Evolutionary conservation across 2,888 invertebrate species (phyloP).

Genomic region (Lacanobia oleracea): DNA sequence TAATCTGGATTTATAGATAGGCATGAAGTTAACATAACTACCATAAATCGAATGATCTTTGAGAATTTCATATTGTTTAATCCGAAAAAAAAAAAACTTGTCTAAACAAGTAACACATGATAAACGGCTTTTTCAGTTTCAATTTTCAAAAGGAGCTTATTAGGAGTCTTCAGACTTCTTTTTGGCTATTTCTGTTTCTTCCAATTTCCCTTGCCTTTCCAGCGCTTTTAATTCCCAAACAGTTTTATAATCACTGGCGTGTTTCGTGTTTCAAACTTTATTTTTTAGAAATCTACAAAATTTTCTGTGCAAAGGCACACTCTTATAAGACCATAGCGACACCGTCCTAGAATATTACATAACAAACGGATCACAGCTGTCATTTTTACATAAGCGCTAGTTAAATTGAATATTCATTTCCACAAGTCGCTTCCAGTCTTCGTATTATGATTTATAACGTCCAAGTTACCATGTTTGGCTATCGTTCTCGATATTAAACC

Average conservation of each 20-base stretch:
- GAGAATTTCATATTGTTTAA: not conserved
- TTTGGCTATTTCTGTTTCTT: not conserved
- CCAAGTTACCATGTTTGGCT: conserved; percentile 79
- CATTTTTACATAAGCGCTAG: conserved; percentile 62
- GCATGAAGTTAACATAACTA: conserved; percentile 24
- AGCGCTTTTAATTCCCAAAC: not conserved
- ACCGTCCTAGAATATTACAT: conserved; percentile 35
- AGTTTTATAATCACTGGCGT: not conserved
- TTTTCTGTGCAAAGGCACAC: conserved; percentile 1
- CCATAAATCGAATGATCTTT: conserved; percentile 6
- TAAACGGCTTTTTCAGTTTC: not conserved
- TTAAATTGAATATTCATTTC: conserved; percentile 78
- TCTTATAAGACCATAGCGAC: conserved; percentile 10
- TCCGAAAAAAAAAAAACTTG: not conserved
- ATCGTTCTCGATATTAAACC: conserved; percentile 76
- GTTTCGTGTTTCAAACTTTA: not conserved
- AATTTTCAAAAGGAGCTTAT: not conserved
- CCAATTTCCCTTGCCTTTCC: not conserved
- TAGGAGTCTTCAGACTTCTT: not conserved
- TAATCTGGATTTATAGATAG: conserved; percentile 34
- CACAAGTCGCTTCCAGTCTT: conserved; percentile 69
- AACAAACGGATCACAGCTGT: conserved; percentile 58
- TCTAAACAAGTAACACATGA: not conserved
- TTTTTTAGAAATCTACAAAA: conserved; percentile 5
- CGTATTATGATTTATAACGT: conserved; percentile 80